Evolutionary conservation across 2,888 invertebrate species (phyloP).

Genomic region (Clivina fossor): DNA sequence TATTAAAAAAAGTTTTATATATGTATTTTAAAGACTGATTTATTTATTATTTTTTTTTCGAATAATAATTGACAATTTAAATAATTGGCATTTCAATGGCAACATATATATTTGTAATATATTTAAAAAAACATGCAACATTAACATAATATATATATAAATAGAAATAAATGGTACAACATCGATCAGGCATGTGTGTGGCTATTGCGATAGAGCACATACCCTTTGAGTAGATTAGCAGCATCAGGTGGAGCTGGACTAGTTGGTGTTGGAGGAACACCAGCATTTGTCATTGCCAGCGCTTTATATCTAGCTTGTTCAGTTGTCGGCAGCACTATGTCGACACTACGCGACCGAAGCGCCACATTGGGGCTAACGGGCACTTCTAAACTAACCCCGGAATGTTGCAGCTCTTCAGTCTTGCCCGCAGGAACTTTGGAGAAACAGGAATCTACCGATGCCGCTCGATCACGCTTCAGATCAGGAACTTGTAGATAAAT

Average conservation of each 20-base stretch:
- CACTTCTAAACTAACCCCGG: conserved; percentile 65
- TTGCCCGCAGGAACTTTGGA: conserved; percentile 73
- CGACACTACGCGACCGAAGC: conserved; percentile 79
- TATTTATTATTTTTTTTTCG: too few relatives aligned
- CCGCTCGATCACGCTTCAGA: conserved; percentile 80
- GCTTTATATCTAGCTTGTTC: conserved; percentile 85
- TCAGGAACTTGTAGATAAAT: conserved; percentile 74
- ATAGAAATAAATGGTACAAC: too few relatives aligned
- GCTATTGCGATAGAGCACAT: too few relatives aligned
- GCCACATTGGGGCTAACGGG: conserved; percentile 66
- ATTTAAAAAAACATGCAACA: too few relatives aligned
- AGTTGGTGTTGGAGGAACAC: conserved; percentile 50
- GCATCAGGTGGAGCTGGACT: conserved; percentile 40
- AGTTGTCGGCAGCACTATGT: conserved; percentile 84
- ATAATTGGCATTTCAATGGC: too few relatives aligned
- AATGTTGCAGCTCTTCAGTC: conserved; percentile 69
- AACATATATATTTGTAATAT: too few relatives aligned
- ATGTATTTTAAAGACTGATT: too few relatives aligned
- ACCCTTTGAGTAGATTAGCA: conserved; percentile 50
- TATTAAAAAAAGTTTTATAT: too few relatives aligned
- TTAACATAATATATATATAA: too few relatives aligned
- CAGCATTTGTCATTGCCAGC: conserved; percentile 63
- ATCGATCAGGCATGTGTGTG: too few relatives aligned
- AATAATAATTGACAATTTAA: too few relatives aligned
- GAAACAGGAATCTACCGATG: conserved; percentile 86